Conservation (phyloP, 2,113 vertebrate species). For the Cranoglanis bouderius region DNA sequence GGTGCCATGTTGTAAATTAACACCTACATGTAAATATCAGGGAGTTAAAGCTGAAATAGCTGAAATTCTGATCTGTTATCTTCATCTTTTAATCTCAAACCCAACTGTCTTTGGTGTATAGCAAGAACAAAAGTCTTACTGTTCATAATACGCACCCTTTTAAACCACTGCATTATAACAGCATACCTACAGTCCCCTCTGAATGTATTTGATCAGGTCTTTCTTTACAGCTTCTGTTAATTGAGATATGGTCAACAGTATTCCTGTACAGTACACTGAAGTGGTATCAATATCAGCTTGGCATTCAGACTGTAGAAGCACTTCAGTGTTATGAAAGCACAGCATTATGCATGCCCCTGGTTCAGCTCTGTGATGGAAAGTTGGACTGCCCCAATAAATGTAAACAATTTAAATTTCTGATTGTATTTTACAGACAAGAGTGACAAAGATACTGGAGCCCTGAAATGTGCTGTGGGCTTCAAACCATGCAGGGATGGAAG, state of each 20-base stretch:
- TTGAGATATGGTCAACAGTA: neutral
- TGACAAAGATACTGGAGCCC: neutral
- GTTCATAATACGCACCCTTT: no score
- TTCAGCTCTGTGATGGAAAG: conserved; percentile 78
- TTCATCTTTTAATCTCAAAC: no score
- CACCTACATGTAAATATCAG: no score
- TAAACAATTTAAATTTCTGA: no score
- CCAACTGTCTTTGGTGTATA: no score
- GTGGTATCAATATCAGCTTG: neutral
- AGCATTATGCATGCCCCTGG: conserved; percentile 69
- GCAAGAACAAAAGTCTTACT: no score
- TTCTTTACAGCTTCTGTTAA: conserved; percentile 10
- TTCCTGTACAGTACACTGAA: no score
- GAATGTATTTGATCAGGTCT: neutral
- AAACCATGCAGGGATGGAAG: conserved; percentile 70
- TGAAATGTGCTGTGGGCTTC: conserved; percentile 64
- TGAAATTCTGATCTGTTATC: no score
- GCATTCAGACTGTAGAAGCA: conserved; percentile 63
- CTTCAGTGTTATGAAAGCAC: conserved; percentile 70
- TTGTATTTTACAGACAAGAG: neutral
- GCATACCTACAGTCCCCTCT: no score
- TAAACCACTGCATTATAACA: no score
- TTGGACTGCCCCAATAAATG: conserved; percentile 72
- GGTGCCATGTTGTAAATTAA: no score
- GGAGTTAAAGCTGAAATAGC: no score